Conservation (phyloP, 53 echinoderm and acorn worm species). For the Holothuria leucospilota region DNA sequence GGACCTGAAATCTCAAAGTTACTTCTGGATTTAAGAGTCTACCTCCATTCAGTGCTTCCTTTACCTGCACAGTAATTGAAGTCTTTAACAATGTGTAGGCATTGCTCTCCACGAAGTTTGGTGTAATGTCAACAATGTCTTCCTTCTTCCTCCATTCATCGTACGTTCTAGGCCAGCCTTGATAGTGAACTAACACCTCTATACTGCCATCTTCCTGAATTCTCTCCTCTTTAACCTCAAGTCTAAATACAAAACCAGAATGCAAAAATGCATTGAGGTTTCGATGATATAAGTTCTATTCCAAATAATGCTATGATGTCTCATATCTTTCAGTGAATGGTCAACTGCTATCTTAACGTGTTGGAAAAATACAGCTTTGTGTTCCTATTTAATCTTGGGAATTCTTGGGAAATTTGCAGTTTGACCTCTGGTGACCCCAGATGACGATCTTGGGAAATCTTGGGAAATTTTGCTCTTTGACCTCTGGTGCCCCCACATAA, state of each 20-base stretch:
- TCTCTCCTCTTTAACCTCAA: conserved; percentile 7
- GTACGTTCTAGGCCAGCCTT: not conserved
- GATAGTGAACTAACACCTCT: conserved; percentile 13
- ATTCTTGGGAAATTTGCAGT: too few relatives aligned
- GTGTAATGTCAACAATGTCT: not conserved
- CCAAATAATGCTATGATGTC: too few relatives aligned
- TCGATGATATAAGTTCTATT: too few relatives aligned
- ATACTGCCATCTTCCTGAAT: conserved; percentile 4
- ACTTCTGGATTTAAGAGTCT: conserved; percentile 18
- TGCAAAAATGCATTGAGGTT: too few relatives aligned
- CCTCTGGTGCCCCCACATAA: too few relatives aligned
- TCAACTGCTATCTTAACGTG: too few relatives aligned
- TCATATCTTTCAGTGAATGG: too few relatives aligned
- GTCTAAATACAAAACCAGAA: not conserved
- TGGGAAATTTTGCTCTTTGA: too few relatives aligned
- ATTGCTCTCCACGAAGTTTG: conserved; percentile 10
- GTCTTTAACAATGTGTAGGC: conserved; percentile 11
- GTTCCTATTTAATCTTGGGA: too few relatives aligned
- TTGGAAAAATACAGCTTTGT: too few relatives aligned
- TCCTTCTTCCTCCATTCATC: conserved; percentile 29
- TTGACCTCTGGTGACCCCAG: too few relatives aligned
- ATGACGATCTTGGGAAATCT: too few relatives aligned
- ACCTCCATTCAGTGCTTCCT: conserved; percentile 5
- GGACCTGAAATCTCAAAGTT: not conserved
- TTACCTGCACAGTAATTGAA: not conserved